Percentiles rank a stretch among this genome's conserved stretches.
These are phyloP conservation scores for Palythoa grandiflora DNA, from an alignment of 92 coral and sea anemone genomes.

Conservation along the genomic window DNA sequence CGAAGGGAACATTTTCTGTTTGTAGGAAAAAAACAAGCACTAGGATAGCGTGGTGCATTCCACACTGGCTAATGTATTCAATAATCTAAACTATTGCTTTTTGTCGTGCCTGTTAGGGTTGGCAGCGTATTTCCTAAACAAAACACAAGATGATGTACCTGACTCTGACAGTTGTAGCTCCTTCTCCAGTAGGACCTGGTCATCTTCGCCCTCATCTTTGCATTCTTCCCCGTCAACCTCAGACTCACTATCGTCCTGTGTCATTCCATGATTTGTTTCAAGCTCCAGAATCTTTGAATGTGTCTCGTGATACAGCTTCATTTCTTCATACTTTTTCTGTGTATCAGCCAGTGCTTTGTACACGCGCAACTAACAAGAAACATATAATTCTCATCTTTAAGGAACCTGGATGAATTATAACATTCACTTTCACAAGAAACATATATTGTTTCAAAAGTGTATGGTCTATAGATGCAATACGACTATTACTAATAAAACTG, in stretches of 20 bases:
- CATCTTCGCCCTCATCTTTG: constrained; percentile 45
- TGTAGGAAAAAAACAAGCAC: no score
- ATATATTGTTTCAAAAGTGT: not conserved
- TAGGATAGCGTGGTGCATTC: no score
- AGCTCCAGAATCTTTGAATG: constrained; percentile 58
- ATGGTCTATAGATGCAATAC: no score
- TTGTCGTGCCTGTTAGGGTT: not conserved
- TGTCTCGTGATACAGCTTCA: constrained; percentile 57
- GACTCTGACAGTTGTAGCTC: constrained; percentile 83
- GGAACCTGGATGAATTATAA: no score
- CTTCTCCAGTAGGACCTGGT: constrained; percentile 70
- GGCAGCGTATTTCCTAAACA: not conserved
- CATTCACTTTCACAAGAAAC: no score
- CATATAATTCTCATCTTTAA: no score
- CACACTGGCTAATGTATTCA: no score
- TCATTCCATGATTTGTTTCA: constrained; percentile 69
- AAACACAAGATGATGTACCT: constrained; percentile 51
- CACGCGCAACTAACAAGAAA: constrained; percentile 69
- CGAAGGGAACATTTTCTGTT: no score
- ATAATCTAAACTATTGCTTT: no score
- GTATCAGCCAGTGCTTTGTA: constrained; percentile 68
- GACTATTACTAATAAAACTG: no score
- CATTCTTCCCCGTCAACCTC: constrained; percentile 50
- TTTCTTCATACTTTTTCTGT: constrained; percentile 59
- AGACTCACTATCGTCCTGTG: constrained; percentile 60